Conservation (phyloP, 2,888 invertebrate genomes). For the Amphimallon solstitiale region DNA sequence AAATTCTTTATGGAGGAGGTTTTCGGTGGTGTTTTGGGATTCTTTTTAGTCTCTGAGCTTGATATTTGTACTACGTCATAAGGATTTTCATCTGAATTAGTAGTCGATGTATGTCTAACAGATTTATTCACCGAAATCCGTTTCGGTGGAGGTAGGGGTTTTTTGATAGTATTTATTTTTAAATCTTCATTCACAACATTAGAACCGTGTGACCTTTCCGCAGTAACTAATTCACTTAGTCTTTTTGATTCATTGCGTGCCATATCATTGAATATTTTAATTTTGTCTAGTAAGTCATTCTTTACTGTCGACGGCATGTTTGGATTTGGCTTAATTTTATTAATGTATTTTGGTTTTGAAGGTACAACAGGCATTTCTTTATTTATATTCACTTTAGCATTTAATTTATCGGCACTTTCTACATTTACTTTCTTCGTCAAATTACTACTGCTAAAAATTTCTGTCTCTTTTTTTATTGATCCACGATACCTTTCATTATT, state of each 20-base stretch:
- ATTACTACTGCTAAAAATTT: not conserved
- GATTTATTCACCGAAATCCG: too few relatives aligned
- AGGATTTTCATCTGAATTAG: not conserved
- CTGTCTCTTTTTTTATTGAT: not conserved
- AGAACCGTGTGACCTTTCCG: too few relatives aligned
- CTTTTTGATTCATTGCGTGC: not conserved
- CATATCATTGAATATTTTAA: constrained; percentile 3
- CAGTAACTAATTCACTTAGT: too few relatives aligned
- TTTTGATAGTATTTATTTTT: too few relatives aligned
- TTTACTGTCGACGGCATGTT: not conserved
- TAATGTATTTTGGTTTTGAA: constrained; percentile 15
- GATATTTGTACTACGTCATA: not conserved
- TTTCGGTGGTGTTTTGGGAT: not conserved
- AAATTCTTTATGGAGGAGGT: too few relatives aligned
- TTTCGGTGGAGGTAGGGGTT: too few relatives aligned
- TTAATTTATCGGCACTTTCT: not conserved
- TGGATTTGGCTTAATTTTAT: constrained; percentile 18
- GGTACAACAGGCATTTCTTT: not conserved
- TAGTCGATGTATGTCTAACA: too few relatives aligned
- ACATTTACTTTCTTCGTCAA: not conserved
- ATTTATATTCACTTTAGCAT: not conserved
- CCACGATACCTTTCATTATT: not conserved
- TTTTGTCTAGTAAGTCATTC: constrained; percentile 9
- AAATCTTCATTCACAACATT: too few relatives aligned
- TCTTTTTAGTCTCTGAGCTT: not conserved